Evolutionary conservation across 2,888 invertebrate species (phyloP), one percentile per base, ranked within the genome.

Genomic region (Serripes groenlandicus): DNA sequence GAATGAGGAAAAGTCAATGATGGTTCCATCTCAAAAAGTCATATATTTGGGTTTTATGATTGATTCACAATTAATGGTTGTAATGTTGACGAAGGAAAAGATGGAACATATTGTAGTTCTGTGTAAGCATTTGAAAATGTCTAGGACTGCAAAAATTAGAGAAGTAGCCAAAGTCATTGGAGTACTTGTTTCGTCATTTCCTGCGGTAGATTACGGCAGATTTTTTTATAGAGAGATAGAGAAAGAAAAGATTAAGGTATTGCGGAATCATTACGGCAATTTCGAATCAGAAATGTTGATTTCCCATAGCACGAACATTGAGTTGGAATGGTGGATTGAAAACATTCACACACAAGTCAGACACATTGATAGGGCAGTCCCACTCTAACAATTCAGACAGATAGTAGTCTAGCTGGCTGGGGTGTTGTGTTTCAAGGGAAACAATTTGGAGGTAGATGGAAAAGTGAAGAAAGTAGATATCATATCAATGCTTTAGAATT

Each of bases 401-500:
- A 85, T 73, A 64, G 71, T 5, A 71, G 66, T 11, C n/a, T 28
- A 34, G 68, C n/a, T n/a, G 86, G 81, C 0, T 81, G 66, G 72
- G 81, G 83, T 26, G 23, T 26, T 58, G 74, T 73, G n/a, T 37
- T 11, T 58, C n/a, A 73, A 30, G 35, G 32, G 49, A 15, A 56
- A 4, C 68, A 49, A 54, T 49, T 54, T 28, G 70, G 71, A 5
- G 79, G 86, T 15, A 66, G 64, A 56, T 86, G 83, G 83, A 56
- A 72, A 26, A 1, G 21, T 35, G 11, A 7, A 49, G 83, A 86
- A 58, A 56, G 34, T 21, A n/a, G n/a, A 26, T 60, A 60, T 21
- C 81, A 85, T 56, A 88, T 85, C 4, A 88, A 86, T 78, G 66
- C 54, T 15, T 56, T 80, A n/a, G 87, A 87, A 75, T n/a, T 85